Base-by-base conservation (phyloP, 2,888 invertebrate species). In the Aphidius colemani region DNA sequence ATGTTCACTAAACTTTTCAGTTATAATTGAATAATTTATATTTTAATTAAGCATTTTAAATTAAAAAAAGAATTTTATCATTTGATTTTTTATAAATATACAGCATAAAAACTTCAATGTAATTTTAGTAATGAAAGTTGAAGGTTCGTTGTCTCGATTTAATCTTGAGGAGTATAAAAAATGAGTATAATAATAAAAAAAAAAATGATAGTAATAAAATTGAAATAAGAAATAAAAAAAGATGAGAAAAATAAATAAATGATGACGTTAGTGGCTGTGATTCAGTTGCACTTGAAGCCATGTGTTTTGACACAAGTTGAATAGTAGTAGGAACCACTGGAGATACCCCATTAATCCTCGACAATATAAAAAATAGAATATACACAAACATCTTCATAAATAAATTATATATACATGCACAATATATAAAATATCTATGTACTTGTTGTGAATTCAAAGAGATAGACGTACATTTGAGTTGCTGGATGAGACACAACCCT, bases 301-400 rank as follows among this genome's bases (percentile, higher is more conserved):
- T 59, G 63, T 74, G 70, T 73, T 75, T 74, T 73, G 74, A 75
- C 71, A 68, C 68, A 60, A 55, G 39, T 62, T 40, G 55, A 63
- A 30, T 30, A 67, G 67, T 30, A 67, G 67, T 67, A 65, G 67
- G 44, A 64, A 68, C 56, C 61, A 65, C 67, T 65, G 61, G 61
- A 66, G 63, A 62, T 59, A 61, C 57, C 58, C 64, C 67, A 68
- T 73, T 74, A 70, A 72, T 72, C 70, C 65, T 53, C 30, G 30
- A 30, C 30, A 30, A 30, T 30, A 30, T 30, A 30, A 4, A 30
- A 30, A 30, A 30, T 30, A 30, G 30, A 30, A 30, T 30, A 30
- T 5, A 30, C 30, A 30, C 30, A 30, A 30, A 30, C 30, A 30
- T 30, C 30, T 30, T 30, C 5, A 30, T 30, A 30, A 30, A 30